Percentiles rank a stretch among this genome's conserved stretches.
These are phyloP conservation scores for Bombus soroeensis DNA, from an alignment of 1,140 invertebrate genomes.

Conservation along the genomic window DNA sequence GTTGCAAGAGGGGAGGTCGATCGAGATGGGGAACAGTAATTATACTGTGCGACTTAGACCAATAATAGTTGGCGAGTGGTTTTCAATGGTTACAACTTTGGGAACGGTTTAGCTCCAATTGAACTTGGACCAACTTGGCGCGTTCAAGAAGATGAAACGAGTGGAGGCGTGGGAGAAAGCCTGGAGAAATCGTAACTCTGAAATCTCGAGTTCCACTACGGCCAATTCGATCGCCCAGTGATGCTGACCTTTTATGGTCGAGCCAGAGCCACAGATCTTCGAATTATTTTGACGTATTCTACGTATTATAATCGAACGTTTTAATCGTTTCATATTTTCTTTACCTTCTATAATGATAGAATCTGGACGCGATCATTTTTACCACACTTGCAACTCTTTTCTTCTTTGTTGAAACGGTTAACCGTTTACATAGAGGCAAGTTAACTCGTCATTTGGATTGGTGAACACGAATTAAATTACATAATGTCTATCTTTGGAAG, in stretches of 20 bases:
- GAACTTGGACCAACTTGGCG: conserved; percentile 72
- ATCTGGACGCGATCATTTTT: no score
- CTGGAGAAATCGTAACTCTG: conserved; percentile 55
- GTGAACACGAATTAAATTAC: no score
- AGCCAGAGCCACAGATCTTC: neutral
- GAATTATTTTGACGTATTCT: neutral
- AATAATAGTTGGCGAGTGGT: conserved; percentile 74
- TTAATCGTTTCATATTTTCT: neutral
- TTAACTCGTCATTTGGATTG: no score
- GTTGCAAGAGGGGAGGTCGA: neutral
- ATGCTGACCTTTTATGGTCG: conserved; percentile 47
- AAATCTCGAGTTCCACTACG: conserved; percentile 42
- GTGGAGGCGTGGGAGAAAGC: conserved; percentile 19
- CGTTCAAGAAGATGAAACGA: conserved; percentile 73
- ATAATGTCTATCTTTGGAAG: no score
- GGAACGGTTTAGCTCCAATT: conserved; percentile 76
- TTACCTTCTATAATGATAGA: no score
- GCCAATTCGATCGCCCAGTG: conserved; percentile 45
- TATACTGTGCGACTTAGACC: conserved; percentile 73
- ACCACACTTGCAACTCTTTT: no score
- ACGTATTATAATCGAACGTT: neutral
- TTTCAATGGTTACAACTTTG: conserved; percentile 75
- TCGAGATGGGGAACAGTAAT: conserved; percentile 69
- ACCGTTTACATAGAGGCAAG: no score
- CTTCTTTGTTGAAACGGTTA: no score